Percentiles rank a stretch among this genome's conserved stretches.
These are phyloP conservation scores for Neocrepidodera transversa DNA, from an alignment of 2,888 invertebrate species.

Conservation along the genomic window DNA sequence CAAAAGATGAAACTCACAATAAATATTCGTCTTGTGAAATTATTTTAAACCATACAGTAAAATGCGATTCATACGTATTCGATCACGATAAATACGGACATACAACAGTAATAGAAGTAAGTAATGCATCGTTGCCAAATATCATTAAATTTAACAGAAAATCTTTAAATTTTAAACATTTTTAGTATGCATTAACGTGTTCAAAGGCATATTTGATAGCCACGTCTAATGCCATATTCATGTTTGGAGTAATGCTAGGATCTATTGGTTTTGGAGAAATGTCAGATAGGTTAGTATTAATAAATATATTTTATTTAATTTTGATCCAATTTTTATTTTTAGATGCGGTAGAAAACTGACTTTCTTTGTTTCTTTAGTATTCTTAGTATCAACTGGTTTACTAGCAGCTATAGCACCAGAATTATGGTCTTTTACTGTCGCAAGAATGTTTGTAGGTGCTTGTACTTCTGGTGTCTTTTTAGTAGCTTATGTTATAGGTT, in stretches of 20 bases:
- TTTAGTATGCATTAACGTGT: conserved; percentile 74
- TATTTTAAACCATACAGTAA: conserved; percentile 58
- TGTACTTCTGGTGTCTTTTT: conserved; percentile 80
- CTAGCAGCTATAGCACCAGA: conserved; percentile 73
- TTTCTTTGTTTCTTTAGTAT: conserved; percentile 74
- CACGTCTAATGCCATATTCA: conserved; percentile 72
- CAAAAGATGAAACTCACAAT: conserved; percentile 61
- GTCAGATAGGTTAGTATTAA: conserved; percentile 66
- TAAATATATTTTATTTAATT: conserved; percentile 22
- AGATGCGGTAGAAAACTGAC: conserved; percentile 74
- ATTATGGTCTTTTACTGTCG: conserved; percentile 70
- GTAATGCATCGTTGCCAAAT: too few relatives aligned
- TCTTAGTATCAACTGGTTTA: conserved; percentile 73
- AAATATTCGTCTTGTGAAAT: conserved; percentile 65
- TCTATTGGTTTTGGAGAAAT: conserved; percentile 76
- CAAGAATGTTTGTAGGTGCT: conserved; percentile 73
- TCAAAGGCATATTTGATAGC: conserved; percentile 68
- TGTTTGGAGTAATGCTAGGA: conserved; percentile 77
- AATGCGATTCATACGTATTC: conserved; percentile 68
- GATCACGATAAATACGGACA: conserved; percentile 67
- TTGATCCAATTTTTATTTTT: conserved; percentile 29
- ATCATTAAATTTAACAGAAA: too few relatives aligned
- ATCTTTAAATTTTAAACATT: too few relatives aligned
- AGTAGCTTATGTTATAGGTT: conserved; percentile 74
- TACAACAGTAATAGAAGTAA: conserved; percentile 72